These are phyloP conservation scores for Catalaphyllia jardinei DNA, from an alignment of 64 coral and sea anemone genomes.

Conservation along the genomic window DNA sequence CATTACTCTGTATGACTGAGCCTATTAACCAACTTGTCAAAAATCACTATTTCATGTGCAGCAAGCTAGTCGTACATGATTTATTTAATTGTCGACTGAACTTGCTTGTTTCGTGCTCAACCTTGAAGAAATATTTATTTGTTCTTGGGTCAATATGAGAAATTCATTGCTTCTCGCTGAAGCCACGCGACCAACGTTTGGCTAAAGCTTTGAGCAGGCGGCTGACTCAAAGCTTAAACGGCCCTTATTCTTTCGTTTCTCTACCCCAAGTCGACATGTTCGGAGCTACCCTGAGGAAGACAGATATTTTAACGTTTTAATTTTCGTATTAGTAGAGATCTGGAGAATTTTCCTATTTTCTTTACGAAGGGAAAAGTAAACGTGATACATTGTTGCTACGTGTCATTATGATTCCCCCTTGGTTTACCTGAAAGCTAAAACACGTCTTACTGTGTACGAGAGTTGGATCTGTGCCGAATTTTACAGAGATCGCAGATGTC, in stretches of 20 bases:
- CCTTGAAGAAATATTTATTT: not conserved
- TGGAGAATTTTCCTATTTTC: too few relatives aligned
- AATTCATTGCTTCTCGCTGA: constrained; percentile 3
- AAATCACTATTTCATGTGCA: too few relatives aligned
- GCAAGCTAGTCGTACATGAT: not conserved
- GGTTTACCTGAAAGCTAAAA: not conserved
- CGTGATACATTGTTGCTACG: not conserved
- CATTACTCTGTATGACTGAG: too few relatives aligned
- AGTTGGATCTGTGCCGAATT: too few relatives aligned
- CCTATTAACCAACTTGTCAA: too few relatives aligned
- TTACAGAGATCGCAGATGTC: not conserved
- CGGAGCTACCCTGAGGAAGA: too few relatives aligned
- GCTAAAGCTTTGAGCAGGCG: not conserved
- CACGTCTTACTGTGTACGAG: too few relatives aligned
- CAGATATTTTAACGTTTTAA: too few relatives aligned
- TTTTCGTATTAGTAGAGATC: too few relatives aligned
- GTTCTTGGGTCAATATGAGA: not conserved
- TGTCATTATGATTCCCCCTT: not conserved
- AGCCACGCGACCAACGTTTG: not conserved
- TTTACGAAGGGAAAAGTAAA: too few relatives aligned
- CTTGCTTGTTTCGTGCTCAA: not conserved
- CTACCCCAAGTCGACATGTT: not conserved
- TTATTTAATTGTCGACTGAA: not conserved
- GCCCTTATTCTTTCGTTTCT: not conserved
- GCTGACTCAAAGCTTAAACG: too few relatives aligned